Percentiles rank a stretch among this genome's conserved stretches.
phyloP scores from a whole-genome alignment of 2,113 vertebrate genomes.

The Neopipo cinnamomea region DNA sequence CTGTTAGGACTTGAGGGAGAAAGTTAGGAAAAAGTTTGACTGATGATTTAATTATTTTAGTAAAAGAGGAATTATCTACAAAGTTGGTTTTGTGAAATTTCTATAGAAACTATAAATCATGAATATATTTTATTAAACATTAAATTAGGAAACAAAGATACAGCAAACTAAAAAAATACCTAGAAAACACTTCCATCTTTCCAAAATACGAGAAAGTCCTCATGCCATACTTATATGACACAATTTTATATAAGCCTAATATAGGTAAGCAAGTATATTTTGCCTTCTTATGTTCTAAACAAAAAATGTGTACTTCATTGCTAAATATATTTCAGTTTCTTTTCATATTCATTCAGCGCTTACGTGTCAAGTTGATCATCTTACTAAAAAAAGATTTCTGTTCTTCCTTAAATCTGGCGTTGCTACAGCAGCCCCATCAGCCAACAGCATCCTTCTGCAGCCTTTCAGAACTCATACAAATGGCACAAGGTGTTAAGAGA shows the following conservation, averaged over 20 bases:
- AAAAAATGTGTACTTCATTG: background rate
- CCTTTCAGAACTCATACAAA: background rate
- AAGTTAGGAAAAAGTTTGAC: background rate
- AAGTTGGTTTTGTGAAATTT: background rate
- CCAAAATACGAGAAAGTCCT: background rate
- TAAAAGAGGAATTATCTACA: background rate
- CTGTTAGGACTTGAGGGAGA: background rate
- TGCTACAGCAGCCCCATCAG: background rate
- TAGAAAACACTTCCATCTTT: background rate
- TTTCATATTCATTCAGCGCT: background rate
- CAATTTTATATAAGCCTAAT: background rate
- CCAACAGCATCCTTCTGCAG: background rate
- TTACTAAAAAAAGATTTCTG: background rate
- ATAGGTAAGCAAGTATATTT: background rate
- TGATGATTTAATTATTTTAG: slow-evolving; percentile 17
- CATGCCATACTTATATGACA: background rate
- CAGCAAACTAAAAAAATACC: background rate
- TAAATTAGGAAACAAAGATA: background rate
- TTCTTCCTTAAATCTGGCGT: background rate
- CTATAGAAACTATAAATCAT: background rate
- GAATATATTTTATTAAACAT: background rate
- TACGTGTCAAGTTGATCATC: background rate
- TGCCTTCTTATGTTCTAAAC: background rate
- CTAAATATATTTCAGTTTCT: background rate
- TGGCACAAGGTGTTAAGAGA: slow-evolving; percentile 62